A percentile compares a stretch with the other conserved stretches of the same genome.
These are phyloP conservation scores for Hypocryptadius cinnamomeus DNA, from an alignment of 2,113 vertebrate genomes.

Conservation along the genomic window DNA sequence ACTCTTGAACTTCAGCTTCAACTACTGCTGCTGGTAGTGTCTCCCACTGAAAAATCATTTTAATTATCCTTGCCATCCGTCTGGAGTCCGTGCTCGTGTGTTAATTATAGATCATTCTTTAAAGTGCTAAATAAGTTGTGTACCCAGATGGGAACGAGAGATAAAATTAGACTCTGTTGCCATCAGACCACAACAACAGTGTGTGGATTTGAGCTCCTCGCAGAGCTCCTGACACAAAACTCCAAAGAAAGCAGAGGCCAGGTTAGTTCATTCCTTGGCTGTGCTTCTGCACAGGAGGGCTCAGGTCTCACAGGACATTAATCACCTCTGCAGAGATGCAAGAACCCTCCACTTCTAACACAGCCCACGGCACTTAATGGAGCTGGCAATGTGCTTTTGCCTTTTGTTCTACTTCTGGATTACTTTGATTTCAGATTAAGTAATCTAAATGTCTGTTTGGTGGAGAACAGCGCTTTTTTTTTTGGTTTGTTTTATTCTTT, in stretches of 20 bases:
- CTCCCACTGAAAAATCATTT: conserved; percentile 38
- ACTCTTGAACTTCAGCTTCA: conserved; percentile 53
- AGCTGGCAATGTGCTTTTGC: not conserved
- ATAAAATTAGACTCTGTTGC: not conserved
- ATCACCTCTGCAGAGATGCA: not conserved
- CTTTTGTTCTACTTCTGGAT: not conserved
- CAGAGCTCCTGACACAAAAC: not conserved
- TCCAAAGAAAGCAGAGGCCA: not conserved
- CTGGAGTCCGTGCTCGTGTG: not conserved
- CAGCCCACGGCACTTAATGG: not conserved
- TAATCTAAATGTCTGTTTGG: not conserved
- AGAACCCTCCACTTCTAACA: not conserved
- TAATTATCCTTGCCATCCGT: conserved; percentile 60
- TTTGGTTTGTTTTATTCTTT: not conserved
- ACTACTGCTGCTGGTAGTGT: conserved; percentile 44
- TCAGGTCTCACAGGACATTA: not conserved
- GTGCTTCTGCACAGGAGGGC: not conserved
- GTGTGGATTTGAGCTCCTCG: conserved; percentile 1
- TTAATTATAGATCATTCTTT: conserved; percentile 23
- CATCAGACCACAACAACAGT: not conserved
- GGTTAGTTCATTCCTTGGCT: not conserved
- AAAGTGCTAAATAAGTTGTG: conserved; percentile 20
- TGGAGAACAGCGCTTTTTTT: not conserved
- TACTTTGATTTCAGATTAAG: not conserved
- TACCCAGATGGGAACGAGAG: not conserved